These are phyloP conservation scores for Drosophila neutralis DNA, from an alignment of 2,888 invertebrate genomes.

Conservation along the genomic window DNA sequence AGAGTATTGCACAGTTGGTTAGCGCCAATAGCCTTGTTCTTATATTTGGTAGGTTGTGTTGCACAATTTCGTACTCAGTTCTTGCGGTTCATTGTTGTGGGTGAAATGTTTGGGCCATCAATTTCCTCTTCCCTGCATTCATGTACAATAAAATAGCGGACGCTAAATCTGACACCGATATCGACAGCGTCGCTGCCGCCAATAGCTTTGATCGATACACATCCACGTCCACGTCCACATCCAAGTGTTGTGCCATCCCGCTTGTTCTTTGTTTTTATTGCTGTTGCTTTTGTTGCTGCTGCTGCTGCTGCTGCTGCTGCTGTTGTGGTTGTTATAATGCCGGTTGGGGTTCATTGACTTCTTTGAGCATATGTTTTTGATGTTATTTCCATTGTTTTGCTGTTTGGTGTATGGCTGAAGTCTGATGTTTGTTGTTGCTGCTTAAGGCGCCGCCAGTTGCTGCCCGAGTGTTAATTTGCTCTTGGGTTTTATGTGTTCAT, in stretches of 20 bases:
- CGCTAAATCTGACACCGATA: constrained; percentile 11
- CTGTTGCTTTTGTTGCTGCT: background rate
- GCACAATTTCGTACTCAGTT: constrained; percentile 67
- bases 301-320: background rate
- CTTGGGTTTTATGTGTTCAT: constrained; percentile 70
- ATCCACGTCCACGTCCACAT: constrained; percentile 21
- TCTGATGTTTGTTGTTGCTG: constrained; percentile 17
- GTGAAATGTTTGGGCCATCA: constrained; percentile 29
- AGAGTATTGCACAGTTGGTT: constrained; percentile 2
- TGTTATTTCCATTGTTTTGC: constrained; percentile 44
- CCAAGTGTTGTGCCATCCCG: constrained; percentile 50
- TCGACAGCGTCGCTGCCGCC: constrained; percentile 19
- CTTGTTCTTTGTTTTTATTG: constrained; percentile 11
- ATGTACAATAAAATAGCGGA: constrained; percentile 40
- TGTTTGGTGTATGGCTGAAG: background rate
- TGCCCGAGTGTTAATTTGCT: constrained; percentile 69
- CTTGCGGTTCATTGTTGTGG: constrained; percentile 32
- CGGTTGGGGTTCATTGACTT: constrained; percentile 71
- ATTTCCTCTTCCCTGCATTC: constrained; percentile 31
- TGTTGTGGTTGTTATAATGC: constrained; percentile 32
- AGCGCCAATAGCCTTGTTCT: background rate
- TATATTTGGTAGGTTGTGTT: constrained; percentile 30
- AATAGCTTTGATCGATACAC: constrained; percentile 55
- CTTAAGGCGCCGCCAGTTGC: constrained; percentile 27
- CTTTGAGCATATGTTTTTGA: constrained; percentile 44